Evolutionary conservation across 1,140 invertebrate genomes (phyloP).

Genomic region (Brachystomella parvula): DNA sequence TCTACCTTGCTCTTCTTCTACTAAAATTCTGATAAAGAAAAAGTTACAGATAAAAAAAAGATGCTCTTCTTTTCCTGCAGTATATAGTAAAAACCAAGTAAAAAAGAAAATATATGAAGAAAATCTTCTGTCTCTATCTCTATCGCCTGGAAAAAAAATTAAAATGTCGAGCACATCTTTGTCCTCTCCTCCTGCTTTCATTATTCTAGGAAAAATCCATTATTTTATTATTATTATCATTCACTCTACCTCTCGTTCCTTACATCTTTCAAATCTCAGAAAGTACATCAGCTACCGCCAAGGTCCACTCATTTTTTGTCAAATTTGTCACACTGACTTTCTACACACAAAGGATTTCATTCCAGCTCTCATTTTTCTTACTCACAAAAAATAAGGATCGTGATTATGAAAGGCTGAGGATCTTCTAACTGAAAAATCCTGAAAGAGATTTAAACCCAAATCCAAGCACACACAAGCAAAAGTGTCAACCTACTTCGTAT

Average conservation of each 20-base stretch:
- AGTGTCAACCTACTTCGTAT: too few species aligned
- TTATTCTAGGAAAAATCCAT: slow-evolving; percentile 1
- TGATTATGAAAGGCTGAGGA: too few species aligned
- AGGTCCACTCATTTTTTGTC: neutral
- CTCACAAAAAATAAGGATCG: too few species aligned
- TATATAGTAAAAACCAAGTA: neutral
- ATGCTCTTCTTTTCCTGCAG: neutral
- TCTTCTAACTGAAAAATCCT: too few species aligned
- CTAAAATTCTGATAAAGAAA: slow-evolving; percentile 23
- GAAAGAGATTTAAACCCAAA: too few species aligned
- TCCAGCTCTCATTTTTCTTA: too few species aligned
- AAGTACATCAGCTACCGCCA: slow-evolving; percentile 1
- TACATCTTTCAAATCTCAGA: neutral
- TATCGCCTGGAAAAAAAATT: slow-evolving; percentile 30
- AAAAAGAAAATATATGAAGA: neutral
- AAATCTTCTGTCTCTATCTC: neutral
- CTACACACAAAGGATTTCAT: too few species aligned
- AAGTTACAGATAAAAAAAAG: too few species aligned
- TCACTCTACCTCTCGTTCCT: neutral
- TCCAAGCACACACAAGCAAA: too few species aligned
- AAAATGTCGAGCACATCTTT: slow-evolving; percentile 32
- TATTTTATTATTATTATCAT: slow-evolving; percentile 4
- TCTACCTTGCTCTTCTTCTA: neutral
- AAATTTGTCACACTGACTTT: slow-evolving; percentile 3
- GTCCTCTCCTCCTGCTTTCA: slow-evolving; percentile 1